phyloP scores from a whole-genome alignment of 2,797 vertebrate genomes.

The Lepus townsendii region DNA sequence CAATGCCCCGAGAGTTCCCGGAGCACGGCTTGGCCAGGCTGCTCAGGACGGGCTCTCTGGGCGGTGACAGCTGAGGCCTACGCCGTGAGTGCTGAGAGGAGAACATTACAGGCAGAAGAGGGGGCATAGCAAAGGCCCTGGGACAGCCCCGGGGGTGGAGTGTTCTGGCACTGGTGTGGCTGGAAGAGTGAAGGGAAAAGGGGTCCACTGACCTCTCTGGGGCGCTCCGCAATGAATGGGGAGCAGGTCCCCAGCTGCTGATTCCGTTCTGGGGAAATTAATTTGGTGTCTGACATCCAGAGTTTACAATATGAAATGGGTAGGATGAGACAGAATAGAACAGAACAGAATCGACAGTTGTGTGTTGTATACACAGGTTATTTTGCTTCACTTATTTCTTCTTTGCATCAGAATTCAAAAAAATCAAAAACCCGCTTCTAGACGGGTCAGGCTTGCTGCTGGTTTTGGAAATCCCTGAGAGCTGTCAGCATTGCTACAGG shows the following conservation, averaged over 20 bases:
- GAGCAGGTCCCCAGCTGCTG: too few species aligned
- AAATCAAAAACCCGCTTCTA: background rate
- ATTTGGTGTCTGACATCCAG: background rate
- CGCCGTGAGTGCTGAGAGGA: background rate
- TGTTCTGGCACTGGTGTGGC: background rate
- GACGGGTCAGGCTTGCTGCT: background rate
- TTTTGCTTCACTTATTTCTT: background rate
- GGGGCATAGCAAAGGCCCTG: background rate
- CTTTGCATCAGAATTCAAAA: background rate
- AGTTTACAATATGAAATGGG: slow-evolving; percentile 15
- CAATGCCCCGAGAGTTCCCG: background rate
- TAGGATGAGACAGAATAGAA: background rate
- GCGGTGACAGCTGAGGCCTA: background rate
- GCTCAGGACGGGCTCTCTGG: background rate
- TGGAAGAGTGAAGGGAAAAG: background rate
- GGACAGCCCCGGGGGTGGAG: background rate
- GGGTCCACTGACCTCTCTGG: background rate
- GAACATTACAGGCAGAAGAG: background rate
- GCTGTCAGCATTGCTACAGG: background rate
- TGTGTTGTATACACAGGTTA: background rate
- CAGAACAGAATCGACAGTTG: background rate
- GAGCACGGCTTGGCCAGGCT: background rate
- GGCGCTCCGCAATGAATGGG: background rate
- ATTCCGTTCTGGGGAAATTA: background rate
- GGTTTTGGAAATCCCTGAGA: background rate